These are phyloP conservation scores for Sesia bembeciformis DNA, from an alignment of 2,888 invertebrate species.

Conservation along the genomic window DNA sequence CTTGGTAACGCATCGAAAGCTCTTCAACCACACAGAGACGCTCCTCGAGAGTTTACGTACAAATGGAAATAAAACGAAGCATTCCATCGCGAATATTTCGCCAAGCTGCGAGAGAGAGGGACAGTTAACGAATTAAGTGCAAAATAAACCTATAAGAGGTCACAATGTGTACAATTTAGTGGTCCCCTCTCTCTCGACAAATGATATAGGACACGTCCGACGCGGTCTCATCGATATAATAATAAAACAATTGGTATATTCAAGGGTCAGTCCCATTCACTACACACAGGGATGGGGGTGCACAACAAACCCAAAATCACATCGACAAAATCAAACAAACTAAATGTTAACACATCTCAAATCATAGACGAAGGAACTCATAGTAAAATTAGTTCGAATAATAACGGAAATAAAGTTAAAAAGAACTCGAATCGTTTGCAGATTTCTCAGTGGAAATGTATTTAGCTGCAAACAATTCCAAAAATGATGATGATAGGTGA, in stretches of 20 bases:
- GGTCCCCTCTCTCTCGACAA: not conserved
- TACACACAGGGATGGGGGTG: slow-evolving; percentile 32
- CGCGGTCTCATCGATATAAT: not conserved
- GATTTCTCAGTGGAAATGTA: slow-evolving; percentile 3
- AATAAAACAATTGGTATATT: not conserved
- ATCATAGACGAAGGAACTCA: slow-evolving; percentile 27
- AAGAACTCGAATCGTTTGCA: slow-evolving; percentile 30
- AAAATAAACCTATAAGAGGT: too few species aligned
- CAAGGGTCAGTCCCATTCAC: slow-evolving; percentile 15
- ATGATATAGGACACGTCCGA: not conserved
- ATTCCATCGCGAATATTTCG: not conserved
- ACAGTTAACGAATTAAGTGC: not conserved
- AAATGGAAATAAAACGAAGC: not conserved
- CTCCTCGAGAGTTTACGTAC: slow-evolving; percentile 4
- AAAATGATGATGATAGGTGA: slow-evolving; percentile 39
- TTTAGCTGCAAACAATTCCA: slow-evolving; percentile 24
- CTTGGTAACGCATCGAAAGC: slow-evolving; percentile 4
- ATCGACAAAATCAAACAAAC: slow-evolving; percentile 31
- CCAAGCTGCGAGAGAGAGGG: slow-evolving; percentile 12
- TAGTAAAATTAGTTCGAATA: slow-evolving; percentile 16
- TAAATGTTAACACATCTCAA: slow-evolving; percentile 35
- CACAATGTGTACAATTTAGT: too few species aligned
- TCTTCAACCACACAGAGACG: slow-evolving; percentile 28
- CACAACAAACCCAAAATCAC: slow-evolving; percentile 45
- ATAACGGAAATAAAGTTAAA: slow-evolving; percentile 25